Conservation (phyloP, 2,888 invertebrate genomes). For the Calliphora vomitoria region DNA sequence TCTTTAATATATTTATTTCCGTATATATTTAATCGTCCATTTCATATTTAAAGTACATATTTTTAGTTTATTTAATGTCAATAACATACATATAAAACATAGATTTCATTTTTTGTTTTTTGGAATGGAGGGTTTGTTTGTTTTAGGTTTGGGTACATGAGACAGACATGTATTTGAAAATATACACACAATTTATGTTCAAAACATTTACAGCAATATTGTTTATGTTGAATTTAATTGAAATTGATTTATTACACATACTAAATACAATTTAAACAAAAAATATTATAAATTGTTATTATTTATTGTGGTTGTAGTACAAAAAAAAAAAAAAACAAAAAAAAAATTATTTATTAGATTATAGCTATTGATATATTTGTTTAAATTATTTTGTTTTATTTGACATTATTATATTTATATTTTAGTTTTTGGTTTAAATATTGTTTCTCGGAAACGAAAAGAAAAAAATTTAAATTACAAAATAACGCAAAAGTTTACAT, state of each 20-base stretch:
- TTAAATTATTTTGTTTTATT: neutral
- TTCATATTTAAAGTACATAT: neutral
- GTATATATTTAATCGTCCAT: neutral
- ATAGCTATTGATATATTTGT: neutral
- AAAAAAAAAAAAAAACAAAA: too few species aligned
- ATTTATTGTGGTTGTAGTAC: too few species aligned
- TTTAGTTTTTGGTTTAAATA: too few species aligned
- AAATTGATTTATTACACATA: neutral
- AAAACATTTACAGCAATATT: neutral
- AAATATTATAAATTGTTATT: neutral
- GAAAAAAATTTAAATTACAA: neutral
- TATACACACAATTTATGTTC: neutral
- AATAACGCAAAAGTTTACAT: neutral
- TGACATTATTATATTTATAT: neutral
- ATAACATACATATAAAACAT: conserved; percentile 12
- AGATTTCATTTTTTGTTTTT: neutral
- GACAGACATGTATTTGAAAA: neutral
- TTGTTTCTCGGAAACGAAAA: too few species aligned
- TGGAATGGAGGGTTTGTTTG: neutral
- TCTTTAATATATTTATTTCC: neutral
- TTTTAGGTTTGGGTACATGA: neutral
- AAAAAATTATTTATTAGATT: too few species aligned
- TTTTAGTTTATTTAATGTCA: conserved; percentile 20
- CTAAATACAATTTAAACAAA: neutral
- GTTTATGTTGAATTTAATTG: neutral